Percentiles rank a stretch among this genome's conserved stretches.
Conservation (phyloP, 2,888 invertebrate species). For the Aproaerema taeniolella region DNA sequence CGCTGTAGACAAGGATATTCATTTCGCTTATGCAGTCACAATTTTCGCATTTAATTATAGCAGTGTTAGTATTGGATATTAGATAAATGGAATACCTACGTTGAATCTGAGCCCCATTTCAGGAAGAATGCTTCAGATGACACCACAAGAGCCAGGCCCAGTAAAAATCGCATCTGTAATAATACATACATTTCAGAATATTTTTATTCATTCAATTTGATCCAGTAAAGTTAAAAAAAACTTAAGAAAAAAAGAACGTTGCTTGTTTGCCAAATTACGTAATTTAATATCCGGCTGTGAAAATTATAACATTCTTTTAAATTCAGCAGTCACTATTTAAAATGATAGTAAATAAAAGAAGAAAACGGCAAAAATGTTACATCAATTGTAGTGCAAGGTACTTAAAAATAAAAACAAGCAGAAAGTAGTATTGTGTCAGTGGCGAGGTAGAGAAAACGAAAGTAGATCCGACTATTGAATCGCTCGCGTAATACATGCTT, state of each 20-base stretch:
- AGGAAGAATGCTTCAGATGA: slow-evolving; percentile 71
- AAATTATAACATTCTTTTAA: not conserved
- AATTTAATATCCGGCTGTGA: not conserved
- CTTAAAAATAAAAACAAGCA: slow-evolving; percentile 16
- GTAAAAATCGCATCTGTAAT: slow-evolving; percentile 57
- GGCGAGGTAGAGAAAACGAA: slow-evolving; percentile 23
- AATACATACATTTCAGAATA: not conserved
- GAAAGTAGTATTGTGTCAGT: slow-evolving; percentile 16
- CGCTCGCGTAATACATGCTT: slow-evolving; percentile 18
- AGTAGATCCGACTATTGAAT: slow-evolving; percentile 16
- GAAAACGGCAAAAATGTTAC: slow-evolving; percentile 16
- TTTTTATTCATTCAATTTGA: not conserved
- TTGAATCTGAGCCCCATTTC: slow-evolving; percentile 71
- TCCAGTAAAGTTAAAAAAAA: too few relatives aligned
- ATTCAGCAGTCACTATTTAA: slow-evolving; percentile 5
- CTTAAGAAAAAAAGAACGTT: too few relatives aligned
- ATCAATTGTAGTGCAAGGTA: slow-evolving; percentile 11
- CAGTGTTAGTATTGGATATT: too few relatives aligned
- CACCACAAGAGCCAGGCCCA: slow-evolving; percentile 54
- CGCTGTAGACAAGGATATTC: too few relatives aligned
- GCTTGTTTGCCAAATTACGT: not conserved
- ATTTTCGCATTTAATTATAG: too few relatives aligned
- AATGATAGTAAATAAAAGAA: slow-evolving; percentile 1
- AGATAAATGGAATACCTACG: too few relatives aligned
- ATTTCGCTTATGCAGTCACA: not conserved